phyloP scores from a whole-genome alignment of 1,140 invertebrate genomes.

The Manduca sexta region DNA sequence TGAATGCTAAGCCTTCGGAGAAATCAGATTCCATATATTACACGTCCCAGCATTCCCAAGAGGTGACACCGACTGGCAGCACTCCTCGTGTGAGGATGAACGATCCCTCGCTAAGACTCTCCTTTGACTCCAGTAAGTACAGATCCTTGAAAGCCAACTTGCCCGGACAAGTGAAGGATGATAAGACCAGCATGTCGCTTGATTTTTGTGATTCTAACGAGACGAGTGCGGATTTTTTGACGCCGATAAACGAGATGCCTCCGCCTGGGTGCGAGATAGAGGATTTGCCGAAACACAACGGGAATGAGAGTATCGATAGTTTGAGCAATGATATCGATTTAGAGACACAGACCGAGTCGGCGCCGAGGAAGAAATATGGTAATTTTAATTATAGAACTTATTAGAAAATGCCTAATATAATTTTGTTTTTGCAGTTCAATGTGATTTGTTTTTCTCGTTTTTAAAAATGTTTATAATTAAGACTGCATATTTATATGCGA shows the following conservation, averaged over 20 bases:
- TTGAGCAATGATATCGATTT: slow-evolving; percentile 60
- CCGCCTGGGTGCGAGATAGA: slow-evolving; percentile 62
- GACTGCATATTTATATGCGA: too few species aligned
- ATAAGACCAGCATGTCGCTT: slow-evolving; percentile 62
- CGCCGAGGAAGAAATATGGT: slow-evolving; percentile 50
- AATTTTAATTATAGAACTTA: slow-evolving; percentile 3
- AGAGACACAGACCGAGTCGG: slow-evolving; percentile 62
- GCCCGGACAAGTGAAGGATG: slow-evolving; percentile 38
- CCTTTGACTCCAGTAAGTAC: slow-evolving; percentile 62
- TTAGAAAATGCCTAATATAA: not conserved
- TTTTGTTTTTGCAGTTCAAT: too few species aligned
- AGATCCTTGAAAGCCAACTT: slow-evolving; percentile 42
- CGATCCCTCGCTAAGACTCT: slow-evolving; percentile 57
- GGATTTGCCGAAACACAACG: slow-evolving; percentile 57
- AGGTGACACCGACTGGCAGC: slow-evolving; percentile 53
- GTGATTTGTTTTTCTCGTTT: too few species aligned
- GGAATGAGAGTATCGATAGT: slow-evolving; percentile 56
- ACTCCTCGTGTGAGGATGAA: slow-evolving; percentile 46
- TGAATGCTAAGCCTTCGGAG: slow-evolving; percentile 40
- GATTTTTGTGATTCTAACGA: slow-evolving; percentile 71
- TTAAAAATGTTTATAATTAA: too few species aligned
- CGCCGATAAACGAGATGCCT: slow-evolving; percentile 71
- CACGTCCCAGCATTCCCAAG: slow-evolving; percentile 63
- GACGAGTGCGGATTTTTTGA: slow-evolving; percentile 69
- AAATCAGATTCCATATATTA: slow-evolving; percentile 70